Base-by-base conservation (phyloP, 92 coral and sea anemone species). In the Diadumene lineata region DNA sequence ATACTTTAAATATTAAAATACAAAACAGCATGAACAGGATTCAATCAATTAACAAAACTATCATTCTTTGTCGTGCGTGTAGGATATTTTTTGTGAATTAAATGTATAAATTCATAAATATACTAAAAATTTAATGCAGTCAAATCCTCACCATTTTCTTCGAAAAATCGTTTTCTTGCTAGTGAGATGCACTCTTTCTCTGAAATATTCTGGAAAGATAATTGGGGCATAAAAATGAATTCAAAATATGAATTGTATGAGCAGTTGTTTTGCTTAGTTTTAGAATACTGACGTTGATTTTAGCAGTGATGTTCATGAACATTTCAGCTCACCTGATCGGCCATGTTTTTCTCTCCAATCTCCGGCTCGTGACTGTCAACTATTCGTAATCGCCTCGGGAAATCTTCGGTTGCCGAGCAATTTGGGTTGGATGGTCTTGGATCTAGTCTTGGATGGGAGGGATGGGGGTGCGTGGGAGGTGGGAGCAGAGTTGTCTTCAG, bases 131-230 rank as follows among this genome's bases (percentile, higher is more conserved):
- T 44, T 8, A 44, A 44, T 17, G 17, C 17, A 17, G 17, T 44
- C 51, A 53, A 15, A 13, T 33, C 4, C 88, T 84, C 53, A 90
- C 96, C 92, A 31, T 90, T 73, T 33, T 90, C 89, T 0, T 64
- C 81, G 38, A 90, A 90, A 84, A 90, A 90, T 43, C 88, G 86
- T 38, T 66, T 70, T 23, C 89, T 80, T 11, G 81, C 71, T 69
- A 83, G 92, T 15, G 62, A 72, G 70, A 87, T 84, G 23, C 66
- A 50, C 65, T 68, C 56, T 31, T 62, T 82, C 34, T 89, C 90
- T 18, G 70, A n/a, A 19, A 73, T 85, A 55, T 63, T 79, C 94
- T 89, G 81, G 23, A 56, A 81, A 21, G 9, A 72, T 26, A 77
- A 28, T 48, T 34, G 34, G 43, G 2, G 80, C 50, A 61, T 1